Evolutionary conservation across 2,797 vertebrate genomes (phyloP), one percentile per base, ranked within the genome.

Genomic region (Enteromius afrohamiltoni): DNA sequence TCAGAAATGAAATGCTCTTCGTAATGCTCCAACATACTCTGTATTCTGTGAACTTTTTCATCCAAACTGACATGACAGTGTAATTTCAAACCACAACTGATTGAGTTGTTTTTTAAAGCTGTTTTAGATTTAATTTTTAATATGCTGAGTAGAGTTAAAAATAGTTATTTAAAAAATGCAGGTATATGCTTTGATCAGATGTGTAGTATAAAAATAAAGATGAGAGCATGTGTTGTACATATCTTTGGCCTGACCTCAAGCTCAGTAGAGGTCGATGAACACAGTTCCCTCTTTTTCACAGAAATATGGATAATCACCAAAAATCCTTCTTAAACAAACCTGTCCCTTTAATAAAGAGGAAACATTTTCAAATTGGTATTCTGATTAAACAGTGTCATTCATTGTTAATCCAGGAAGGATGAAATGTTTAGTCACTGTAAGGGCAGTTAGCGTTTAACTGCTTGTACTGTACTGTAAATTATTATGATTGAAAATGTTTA

Each of bases 361-460:
- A 77, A 42, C 55, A 77, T 77, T 45, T 60, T 62, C n/a, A 42
- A 62, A 77, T 77, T 62, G 4, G 17, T 45, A 0, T 29, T 19
- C 1, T 77, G 75, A 77, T 77, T 77, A 77, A 62, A 62, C 75
- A 0, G 14, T 62, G 37, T 45, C 55, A 45, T 45, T 53, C 55
- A 45, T 37, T 0, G 16, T 77, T 62, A 77, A 77, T 77, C 75
- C 75, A 77, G 75, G 37, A 62, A 62, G 37, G 53, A 77, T 77
- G 23, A 62, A 62, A 62, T 19, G 23, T 77, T 77, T 40, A 19
- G 75, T 23, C 26, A n/a, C 4, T 19, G 75, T 62, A 42, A 77
- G 75, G 75, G 9, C 53, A 60, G 75, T 77, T 77, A 42, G n/a
- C 53, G 29, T 42, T 77, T 42, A 26, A 42, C 75, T 45, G 37